These are phyloP conservation scores for Patella caerulea DNA, from an alignment of 2,888 invertebrate species.

Conservation along the genomic window DNA sequence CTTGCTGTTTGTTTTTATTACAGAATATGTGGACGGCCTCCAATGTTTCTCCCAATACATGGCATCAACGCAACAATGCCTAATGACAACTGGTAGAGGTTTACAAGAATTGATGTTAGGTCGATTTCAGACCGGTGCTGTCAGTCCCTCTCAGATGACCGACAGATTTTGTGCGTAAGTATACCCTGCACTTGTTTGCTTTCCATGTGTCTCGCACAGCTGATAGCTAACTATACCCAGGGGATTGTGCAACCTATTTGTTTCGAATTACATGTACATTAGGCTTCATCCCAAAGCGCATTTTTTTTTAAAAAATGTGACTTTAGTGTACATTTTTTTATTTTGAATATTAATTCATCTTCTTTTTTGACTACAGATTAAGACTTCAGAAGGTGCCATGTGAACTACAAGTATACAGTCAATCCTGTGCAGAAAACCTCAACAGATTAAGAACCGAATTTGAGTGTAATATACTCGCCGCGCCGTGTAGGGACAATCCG, in stretches of 20 bases:
- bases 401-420: neutral
- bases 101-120: neutral
- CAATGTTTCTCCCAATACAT: neutral
- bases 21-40: neutral
- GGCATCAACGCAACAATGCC: neutral
- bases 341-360: neutral
- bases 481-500: neutral
- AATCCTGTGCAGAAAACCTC: neutral
- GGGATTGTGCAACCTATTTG: too few species aligned
- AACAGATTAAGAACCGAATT: neutral
- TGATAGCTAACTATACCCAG: too few species aligned
- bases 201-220: too few species aligned
- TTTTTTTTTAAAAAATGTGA: too few species aligned
- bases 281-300: too few species aligned
- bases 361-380: neutral
- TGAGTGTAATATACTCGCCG: neutral
- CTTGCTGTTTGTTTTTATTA: neutral
- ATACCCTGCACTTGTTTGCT: too few species aligned
- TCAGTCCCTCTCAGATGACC: neutral
- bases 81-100: neutral
- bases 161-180: neutral
- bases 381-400: neutral
- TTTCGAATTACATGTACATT: too few species aligned
- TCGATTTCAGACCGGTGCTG: neutral
- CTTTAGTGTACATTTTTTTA: too few species aligned